A percentile compares a stretch with the other conserved stretches of the same genome.
Evolutionary conservation across 2,888 invertebrate species (phyloP).

Genomic region (Callyntrura guangdongensis): DNA sequence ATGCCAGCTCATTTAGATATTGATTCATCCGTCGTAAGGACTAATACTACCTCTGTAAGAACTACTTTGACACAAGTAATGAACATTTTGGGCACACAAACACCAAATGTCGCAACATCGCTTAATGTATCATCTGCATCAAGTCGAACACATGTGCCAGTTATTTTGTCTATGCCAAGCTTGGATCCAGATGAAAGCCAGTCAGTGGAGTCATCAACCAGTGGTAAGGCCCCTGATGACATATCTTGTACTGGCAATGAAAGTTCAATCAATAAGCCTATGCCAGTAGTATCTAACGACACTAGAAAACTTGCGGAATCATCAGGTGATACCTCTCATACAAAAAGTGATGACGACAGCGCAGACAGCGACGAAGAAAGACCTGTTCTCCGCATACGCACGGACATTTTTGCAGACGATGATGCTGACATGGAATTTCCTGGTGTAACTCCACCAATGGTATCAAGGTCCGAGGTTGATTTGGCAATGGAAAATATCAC

Average conservation of each 20-base stretch:
- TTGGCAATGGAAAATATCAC: background rate
- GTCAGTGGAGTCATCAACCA: background rate
- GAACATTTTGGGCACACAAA: background rate
- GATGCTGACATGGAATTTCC: background rate
- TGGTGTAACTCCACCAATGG: background rate
- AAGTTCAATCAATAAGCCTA: background rate
- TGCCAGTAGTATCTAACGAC: background rate
- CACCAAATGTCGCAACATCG: background rate
- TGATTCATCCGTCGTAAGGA: background rate
- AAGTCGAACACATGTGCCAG: background rate
- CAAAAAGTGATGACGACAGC: background rate
- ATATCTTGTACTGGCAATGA: background rate
- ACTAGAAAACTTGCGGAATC: background rate
- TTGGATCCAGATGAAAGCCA: background rate
- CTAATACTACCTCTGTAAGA: background rate
- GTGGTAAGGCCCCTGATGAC: background rate
- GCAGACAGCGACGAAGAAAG: background rate
- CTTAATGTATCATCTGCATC: background rate
- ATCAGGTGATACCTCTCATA: background rate
- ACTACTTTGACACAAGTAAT: too few relatives aligned
- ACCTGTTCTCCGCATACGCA: constrained; percentile 10
- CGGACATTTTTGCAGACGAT: constrained; percentile 25
- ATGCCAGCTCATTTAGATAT: too few relatives aligned
- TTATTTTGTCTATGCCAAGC: background rate
- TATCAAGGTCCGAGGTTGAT: background rate